Conservation (phyloP, 2,888 invertebrate genomes). For the Noctua pronuba region DNA sequence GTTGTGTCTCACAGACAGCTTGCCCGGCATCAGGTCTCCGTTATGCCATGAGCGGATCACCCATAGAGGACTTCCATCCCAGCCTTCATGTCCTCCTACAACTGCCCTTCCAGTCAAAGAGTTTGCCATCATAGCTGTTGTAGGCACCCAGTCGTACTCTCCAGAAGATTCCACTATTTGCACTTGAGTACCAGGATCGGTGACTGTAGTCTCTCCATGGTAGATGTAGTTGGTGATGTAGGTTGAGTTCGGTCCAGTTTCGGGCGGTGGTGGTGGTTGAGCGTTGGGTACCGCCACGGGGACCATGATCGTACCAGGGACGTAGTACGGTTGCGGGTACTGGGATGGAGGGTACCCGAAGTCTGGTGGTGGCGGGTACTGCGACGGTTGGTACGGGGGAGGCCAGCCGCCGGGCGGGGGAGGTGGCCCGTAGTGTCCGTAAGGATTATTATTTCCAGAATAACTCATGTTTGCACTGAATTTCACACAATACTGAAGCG, state of each 20-base stretch:
- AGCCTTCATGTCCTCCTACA: conserved; percentile 86
- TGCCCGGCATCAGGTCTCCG: conserved; percentile 88
- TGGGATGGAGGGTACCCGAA: conserved; percentile 68
- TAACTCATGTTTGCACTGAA: conserved; percentile 77
- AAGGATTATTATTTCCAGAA: conserved; percentile 60
- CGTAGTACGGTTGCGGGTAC: conserved; percentile 79
- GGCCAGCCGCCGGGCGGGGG: conserved; percentile 61
- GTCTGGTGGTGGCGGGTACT: conserved; percentile 66
- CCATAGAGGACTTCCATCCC: conserved; percentile 88
- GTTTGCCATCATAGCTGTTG: conserved; percentile 81
- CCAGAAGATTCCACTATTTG: conserved; percentile 82
- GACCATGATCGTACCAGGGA: conserved; percentile 84
- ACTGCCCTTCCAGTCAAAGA: conserved; percentile 83
- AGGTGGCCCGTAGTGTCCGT: conserved; percentile 74
- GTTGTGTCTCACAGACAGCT: conserved; percentile 85
- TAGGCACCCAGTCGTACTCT: conserved; percentile 85
- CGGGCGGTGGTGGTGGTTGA: conserved; percentile 57
- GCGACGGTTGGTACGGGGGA: conserved; percentile 40
- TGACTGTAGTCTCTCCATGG: conserved; percentile 78
- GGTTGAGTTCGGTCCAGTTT: conserved; percentile 69
- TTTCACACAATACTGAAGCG: conserved; percentile 52
- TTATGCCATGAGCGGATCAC: conserved; percentile 86
- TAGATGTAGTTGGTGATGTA: conserved; percentile 87
- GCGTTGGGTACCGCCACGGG: conserved; percentile 76
- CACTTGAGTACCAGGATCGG: conserved; percentile 70